Evolutionary conservation across 2,888 invertebrate species (phyloP).

Genomic region (Cancer borealis): DNA sequence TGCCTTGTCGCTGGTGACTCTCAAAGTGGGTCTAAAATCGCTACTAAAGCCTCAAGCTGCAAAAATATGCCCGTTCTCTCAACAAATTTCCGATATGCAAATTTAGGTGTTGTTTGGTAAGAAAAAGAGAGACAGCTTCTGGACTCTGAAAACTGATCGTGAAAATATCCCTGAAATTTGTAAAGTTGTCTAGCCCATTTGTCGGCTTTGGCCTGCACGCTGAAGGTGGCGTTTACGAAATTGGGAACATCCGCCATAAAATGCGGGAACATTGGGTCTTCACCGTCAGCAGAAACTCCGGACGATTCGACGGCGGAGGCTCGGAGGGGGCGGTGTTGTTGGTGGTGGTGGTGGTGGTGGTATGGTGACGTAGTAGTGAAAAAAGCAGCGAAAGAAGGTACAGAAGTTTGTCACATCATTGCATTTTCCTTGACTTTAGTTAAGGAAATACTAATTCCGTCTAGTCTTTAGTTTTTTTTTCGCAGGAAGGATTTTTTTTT

Average conservation of each 20-base stretch:
- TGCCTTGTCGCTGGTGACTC: conserved; percentile 1
- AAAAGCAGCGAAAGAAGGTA: background rate
- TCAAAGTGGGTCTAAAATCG: conserved; percentile 37
- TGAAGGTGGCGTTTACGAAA: conserved; percentile 40
- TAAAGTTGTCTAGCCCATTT: conserved; percentile 37
- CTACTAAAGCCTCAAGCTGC: conserved; percentile 27
- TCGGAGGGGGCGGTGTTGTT: background rate
- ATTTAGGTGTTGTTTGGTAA: conserved; percentile 48
- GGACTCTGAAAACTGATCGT: conserved; percentile 55
- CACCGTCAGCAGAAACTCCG: conserved; percentile 29
- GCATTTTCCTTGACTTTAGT: background rate
- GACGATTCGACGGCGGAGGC: conserved; percentile 14
- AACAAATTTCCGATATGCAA: conserved; percentile 57
- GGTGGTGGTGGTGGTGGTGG: background rate
- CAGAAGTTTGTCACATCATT: conserved; percentile 1
- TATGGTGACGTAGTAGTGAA: background rate
- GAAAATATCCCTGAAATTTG: conserved; percentile 42
- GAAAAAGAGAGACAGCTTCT: conserved; percentile 50
- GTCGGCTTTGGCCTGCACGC: conserved; percentile 34
- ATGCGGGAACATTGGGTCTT: conserved; percentile 40
- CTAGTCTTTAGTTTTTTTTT: background rate
- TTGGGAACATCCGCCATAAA: conserved; percentile 37
- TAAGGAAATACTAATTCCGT: background rate
- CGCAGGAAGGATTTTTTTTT: background rate
- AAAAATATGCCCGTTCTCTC: conserved; percentile 27